These are phyloP conservation scores for Muricea muricata DNA, from an alignment of 92 coral and sea anemone species.

Conservation along the genomic window DNA sequence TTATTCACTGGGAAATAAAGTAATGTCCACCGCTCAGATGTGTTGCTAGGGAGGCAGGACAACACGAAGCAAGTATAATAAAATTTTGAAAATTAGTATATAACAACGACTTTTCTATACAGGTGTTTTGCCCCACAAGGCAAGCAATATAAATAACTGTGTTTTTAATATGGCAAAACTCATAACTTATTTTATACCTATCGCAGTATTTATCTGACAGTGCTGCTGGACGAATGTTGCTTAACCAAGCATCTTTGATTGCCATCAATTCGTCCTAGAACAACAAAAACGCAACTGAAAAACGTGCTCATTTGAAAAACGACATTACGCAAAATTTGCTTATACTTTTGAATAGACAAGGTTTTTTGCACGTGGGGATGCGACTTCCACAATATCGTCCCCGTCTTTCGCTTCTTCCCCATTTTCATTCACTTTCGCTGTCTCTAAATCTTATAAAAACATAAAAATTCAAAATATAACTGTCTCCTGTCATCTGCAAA, in stretches of 20 bases:
- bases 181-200: conserved; percentile 60
- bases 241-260: conserved; percentile 75
- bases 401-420: conserved; percentile 40
- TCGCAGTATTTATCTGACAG: conserved; percentile 76
- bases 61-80: no score
- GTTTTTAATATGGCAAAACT: no score
- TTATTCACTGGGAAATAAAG: no score
- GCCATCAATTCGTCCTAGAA: conserved; percentile 76
- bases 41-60: no score
- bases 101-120: no score
- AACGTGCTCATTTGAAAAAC: neutral
- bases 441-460: conserved; percentile 20
- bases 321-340: neutral
- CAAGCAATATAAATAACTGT: no score
- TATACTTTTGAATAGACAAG: conserved; percentile 10
- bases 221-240: conserved; percentile 76
- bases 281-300: neutral
- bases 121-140: no score
- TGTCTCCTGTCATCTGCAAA: no score
- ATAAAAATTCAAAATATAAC: neutral
- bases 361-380: conserved; percentile 12
- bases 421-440: conserved; percentile 20
- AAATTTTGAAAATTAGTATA: no score
- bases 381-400: neutral
- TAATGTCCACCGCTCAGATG: no score